phyloP scores from a whole-genome alignment of 1,140 invertebrate species.

The Procambarus virginalis region DNA sequence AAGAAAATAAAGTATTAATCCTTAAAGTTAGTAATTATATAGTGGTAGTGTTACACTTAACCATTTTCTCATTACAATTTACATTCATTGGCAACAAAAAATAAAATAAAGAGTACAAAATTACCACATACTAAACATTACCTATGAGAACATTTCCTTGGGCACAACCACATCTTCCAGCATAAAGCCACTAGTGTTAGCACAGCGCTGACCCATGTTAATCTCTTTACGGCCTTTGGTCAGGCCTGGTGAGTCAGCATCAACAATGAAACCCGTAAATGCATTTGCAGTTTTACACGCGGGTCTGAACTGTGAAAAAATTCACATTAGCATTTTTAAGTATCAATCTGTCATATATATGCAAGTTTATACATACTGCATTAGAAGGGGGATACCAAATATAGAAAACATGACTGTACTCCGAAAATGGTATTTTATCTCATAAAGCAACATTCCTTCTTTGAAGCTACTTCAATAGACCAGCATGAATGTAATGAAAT shows the following conservation, averaged over 20 bases:
- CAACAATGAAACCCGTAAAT: slow-evolving; percentile 97
- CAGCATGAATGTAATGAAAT: too few species aligned
- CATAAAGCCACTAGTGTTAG: slow-evolving; percentile 95
- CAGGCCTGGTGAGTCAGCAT: slow-evolving; percentile 88
- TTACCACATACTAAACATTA: slow-evolving; percentile 74
- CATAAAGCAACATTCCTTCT: too few species aligned
- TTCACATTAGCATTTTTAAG: not conserved
- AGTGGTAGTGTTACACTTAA: too few species aligned
- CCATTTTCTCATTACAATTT: too few species aligned
- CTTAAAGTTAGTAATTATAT: too few species aligned
- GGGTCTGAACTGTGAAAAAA: slow-evolving; percentile 81
- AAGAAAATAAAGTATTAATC: too few species aligned
- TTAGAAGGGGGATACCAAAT: too few species aligned
- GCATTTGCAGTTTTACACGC: slow-evolving; percentile 91
- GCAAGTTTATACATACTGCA: too few species aligned
- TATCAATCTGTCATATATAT: not conserved
- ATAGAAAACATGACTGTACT: too few species aligned
- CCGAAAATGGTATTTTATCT: too few species aligned
- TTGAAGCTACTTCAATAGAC: too few species aligned
- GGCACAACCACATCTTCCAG: slow-evolving; percentile 98
- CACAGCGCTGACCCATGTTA: slow-evolving; percentile 98
- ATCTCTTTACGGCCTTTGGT: slow-evolving; percentile 93
- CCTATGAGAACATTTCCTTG: slow-evolving; percentile 92
- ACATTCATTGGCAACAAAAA: too few species aligned
- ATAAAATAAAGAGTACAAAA: not conserved